Evolutionary conservation across 2,113 vertebrate genomes (phyloP), one percentile per base, ranked within the genome.

Genomic region (Mus pahari): DNA sequence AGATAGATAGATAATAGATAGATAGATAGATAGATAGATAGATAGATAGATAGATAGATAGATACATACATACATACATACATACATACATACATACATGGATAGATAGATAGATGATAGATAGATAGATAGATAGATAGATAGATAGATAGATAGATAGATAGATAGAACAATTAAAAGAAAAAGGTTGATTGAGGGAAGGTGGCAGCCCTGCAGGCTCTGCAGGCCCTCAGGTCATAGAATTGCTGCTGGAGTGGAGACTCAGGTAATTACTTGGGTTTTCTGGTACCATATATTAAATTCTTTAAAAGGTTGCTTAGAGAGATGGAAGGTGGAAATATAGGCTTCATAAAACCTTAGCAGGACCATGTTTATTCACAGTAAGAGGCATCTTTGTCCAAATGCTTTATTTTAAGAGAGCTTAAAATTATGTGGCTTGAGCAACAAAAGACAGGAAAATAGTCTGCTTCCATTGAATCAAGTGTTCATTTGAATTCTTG

Each of bases 351-450:
- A 26, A 42, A 58, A 83, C 24, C 81, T 62, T 62, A 19, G 14
- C 14, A 5, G 4, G 14, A 28, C 58, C 58, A 83, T 62, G n/a
- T 62, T 62, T 62, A 42, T 62, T 62, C 58, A 62, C 2, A 9
- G 24, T 3, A 3, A 83, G 14, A 22, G n/a, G 58, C 24, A 42
- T 62, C 8, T 42, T 31, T 55, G 81, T 83, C n/a, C n/a, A 62
- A 95, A 86, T 39, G 73, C 91, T 84, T 95, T 96, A 96, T 92
- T 95, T 96, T 95, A 88, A 89, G 73, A 93, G n/a, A 53, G 9
- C 16, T 53, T 86, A 84, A 90, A 83, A 82, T 86, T 91, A 31
- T 28, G 16, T 77, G n/a, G 26, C 24, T 92, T 75, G 60, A 87
- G 71, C 89, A 93, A 86, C 22, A 28, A 55, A 94, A 93, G 77